Percentiles rank a stretch among this genome's conserved stretches.
These are phyloP conservation scores for Cochlearius cochlearius DNA, from an alignment of 2,113 vertebrate genomes.

Conservation along the genomic window DNA sequence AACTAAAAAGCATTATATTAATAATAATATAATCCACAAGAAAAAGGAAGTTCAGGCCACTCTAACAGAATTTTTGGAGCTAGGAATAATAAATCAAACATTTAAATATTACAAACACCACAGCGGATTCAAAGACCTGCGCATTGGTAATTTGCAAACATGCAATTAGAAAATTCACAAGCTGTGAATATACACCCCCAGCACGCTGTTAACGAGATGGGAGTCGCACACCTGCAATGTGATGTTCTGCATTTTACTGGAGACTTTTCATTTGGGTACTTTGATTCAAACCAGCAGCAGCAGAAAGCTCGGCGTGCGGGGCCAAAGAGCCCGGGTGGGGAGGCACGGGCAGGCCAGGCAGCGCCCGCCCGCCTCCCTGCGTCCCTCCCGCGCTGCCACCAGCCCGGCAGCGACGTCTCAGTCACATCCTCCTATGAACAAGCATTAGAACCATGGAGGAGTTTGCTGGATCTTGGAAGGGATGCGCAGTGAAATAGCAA, in stretches of 20 bases:
- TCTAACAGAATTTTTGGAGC: background rate
- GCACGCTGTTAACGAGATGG: background rate
- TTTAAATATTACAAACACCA: background rate
- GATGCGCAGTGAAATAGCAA: background rate
- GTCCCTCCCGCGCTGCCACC: accelerated
- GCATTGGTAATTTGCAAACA: background rate
- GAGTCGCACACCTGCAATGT: background rate
- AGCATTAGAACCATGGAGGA: background rate
- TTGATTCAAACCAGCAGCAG: background rate
- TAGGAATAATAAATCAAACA: background rate
- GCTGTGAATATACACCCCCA: background rate
- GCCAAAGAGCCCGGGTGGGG: background rate
- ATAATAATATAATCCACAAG: background rate
- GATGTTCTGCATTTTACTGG: background rate
- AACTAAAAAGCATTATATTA: background rate
- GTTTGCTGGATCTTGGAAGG: background rate
- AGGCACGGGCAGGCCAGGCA: background rate
- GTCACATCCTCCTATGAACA: background rate
- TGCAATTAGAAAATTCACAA: background rate
- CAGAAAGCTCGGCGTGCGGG: background rate
- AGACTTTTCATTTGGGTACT: background rate
- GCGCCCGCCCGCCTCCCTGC: accelerated
- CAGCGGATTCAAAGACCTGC: background rate
- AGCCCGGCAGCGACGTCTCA: background rate
- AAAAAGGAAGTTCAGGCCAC: background rate